Evolutionary conservation across 92 coral and sea anemone genomes (phyloP), one percentile per base, ranked within the genome.

Genomic region (Phenganax subtilis): DNA sequence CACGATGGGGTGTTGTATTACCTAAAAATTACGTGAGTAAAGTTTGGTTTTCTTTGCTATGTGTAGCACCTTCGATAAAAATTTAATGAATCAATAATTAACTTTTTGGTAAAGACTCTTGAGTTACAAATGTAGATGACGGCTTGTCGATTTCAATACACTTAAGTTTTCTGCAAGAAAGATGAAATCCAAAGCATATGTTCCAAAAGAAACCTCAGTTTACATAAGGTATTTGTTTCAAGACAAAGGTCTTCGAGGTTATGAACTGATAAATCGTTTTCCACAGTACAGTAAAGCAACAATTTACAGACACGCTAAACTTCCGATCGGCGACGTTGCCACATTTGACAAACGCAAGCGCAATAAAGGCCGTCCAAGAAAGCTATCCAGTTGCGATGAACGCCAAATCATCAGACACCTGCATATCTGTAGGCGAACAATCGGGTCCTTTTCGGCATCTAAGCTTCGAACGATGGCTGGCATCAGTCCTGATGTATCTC

Each of bases 211-310:
- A 67, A 67, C 72, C 30, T 67, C 72, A 4, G 28, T n/a, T 8
- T 71, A 71, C 75, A 71, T 71, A 15, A 71, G 75, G 55, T 71
- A 71, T 44, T 71, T 71, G 75, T 71, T 10, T 52, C 75, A 71
- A 12, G 75, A 71, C 55, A 71, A 44, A 25, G 75, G 75, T 10
- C 10, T 71, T 71, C 28, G 54, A 37, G 75, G 55, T 28, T 4
- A 28, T 3, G 7, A 71, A 25, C 75, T 71, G 6, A 29, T 71
- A n/a, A 7, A 52, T 12, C 44, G 14, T 4, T 71, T 71, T 12
- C 75, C 75, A 17, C 29, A 71, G n/a, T 71, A 71, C 54, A 71
- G 75, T 52, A 71, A 71, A 71, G 75, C 75, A 8, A 71, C 54
- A 3, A 71, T 71, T 30, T 71, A 71, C 25, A 52, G 75, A 3